These are phyloP conservation scores for Papilio gigon DNA, from an alignment of 2,888 invertebrate genomes.

Conservation along the genomic window DNA sequence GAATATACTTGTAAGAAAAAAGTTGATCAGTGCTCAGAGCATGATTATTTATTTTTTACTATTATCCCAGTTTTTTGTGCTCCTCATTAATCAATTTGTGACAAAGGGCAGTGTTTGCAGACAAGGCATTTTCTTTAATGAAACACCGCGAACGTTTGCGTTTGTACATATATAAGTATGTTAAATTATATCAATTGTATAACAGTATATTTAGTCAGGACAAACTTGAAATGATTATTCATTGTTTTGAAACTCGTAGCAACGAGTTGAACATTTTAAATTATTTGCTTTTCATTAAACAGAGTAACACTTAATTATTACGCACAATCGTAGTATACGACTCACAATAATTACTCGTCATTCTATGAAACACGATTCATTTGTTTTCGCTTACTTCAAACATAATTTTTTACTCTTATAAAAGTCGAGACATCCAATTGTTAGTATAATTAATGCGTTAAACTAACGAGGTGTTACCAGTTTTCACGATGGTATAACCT, in stretches of 20 bases:
- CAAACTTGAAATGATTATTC: constrained; percentile 27
- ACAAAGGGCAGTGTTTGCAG: too few species aligned
- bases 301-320: constrained; percentile 24
- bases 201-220: constrained; percentile 21
- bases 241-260: constrained; percentile 29
- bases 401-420: background rate
- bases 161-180: background rate
- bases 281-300: constrained; percentile 39
- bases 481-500: too few species aligned
- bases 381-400: background rate
- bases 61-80: too few species aligned
- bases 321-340: constrained; percentile 26
- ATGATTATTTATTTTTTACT: too few species aligned
- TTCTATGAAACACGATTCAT: background rate
- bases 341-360: constrained; percentile 24
- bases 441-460: too few species aligned
- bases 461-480: too few species aligned
- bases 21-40: too few species aligned
- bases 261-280: constrained; percentile 31
- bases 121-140: too few species aligned
- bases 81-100: too few species aligned
- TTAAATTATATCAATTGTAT: constrained; percentile 18
- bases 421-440: background rate
- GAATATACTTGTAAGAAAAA: too few species aligned
- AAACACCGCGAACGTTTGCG: background rate